Conservation (phyloP, 1,140 invertebrate species). For the Conus betulinus region DNA sequence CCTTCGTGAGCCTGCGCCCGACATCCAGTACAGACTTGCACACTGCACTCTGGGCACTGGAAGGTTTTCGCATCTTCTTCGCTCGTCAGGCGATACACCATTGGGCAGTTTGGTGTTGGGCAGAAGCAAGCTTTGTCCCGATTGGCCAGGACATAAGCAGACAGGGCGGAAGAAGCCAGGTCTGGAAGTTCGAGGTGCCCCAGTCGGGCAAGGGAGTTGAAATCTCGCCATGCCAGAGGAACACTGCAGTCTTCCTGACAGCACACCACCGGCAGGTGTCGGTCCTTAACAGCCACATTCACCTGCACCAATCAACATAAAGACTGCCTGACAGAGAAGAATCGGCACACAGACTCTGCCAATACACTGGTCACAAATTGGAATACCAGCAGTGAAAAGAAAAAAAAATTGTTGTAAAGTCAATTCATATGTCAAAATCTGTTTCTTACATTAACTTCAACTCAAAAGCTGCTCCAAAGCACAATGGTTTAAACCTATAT, state of each 20-base stretch:
- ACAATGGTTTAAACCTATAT: too few relatives aligned
- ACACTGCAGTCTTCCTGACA: conserved; percentile 55
- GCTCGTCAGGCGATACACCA: conserved; percentile 56
- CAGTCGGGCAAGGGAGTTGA: conserved; percentile 41
- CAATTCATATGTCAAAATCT: too few relatives aligned
- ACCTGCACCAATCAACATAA: too few relatives aligned
- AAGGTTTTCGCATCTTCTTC: conserved; percentile 45
- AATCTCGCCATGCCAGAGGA: conserved; percentile 55
- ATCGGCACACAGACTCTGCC: too few relatives aligned
- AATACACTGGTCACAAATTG: too few relatives aligned
- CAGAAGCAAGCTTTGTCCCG: conserved; percentile 57
- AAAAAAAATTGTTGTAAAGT: too few relatives aligned
- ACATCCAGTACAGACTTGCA: conserved; percentile 60
- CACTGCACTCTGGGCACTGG: conserved; percentile 55
- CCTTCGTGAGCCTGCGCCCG: conserved; percentile 60
- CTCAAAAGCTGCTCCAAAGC: too few relatives aligned
- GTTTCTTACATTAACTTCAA: too few relatives aligned
- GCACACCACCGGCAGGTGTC: conserved; percentile 61
- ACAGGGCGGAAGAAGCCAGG: conserved; percentile 34
- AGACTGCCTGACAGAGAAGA: too few relatives aligned
- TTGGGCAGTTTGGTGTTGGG: conserved; percentile 62
- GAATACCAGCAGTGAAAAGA: too few relatives aligned
- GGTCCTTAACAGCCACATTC: conserved; percentile 28
- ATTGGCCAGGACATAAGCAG: conserved; percentile 48
- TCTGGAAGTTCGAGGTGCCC: conserved; percentile 34